phyloP scores from a whole-genome alignment of 2,888 invertebrate genomes.

The Lepidonotus clava region DNA sequence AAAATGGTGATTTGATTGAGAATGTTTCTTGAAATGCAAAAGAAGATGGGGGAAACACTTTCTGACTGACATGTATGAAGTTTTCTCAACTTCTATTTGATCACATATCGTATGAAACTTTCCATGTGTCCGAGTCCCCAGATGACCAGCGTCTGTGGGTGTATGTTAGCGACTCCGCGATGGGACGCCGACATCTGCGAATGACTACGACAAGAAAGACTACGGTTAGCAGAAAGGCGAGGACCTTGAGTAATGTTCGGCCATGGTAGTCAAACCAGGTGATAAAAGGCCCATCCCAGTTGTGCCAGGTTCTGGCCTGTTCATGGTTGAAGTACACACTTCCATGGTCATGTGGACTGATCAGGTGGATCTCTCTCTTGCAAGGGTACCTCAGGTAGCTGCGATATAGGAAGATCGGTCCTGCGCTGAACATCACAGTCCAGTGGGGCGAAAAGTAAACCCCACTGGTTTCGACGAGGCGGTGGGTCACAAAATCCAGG shows the following conservation, averaged over 20 bases:
- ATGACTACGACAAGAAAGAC: background rate
- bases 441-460: conserved; percentile 59
- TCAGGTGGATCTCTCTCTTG: conserved; percentile 10
- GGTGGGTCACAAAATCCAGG: conserved; percentile 29
- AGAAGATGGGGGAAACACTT: too few species aligned
- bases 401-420: conserved; percentile 60
- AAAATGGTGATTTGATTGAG: too few species aligned
- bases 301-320: conserved; percentile 58
- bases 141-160: conserved; percentile 15
- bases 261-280: conserved; percentile 52
- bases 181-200: background rate
- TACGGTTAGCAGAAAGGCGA: too few species aligned
- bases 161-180: background rate
- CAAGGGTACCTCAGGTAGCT: conserved; percentile 45
- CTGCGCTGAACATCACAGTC: conserved; percentile 62
- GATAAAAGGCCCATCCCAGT: conserved; percentile 60
- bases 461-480: background rate
- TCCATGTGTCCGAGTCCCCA: background rate
- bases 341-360: background rate
- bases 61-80: too few species aligned
- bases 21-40: too few species aligned
- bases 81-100: too few species aligned
- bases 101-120: background rate
- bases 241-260: background rate
- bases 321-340: conserved; percentile 46